These are phyloP conservation scores for Callosobruchus maculatus DNA, from an alignment of 2,888 invertebrate species.

Conservation along the genomic window DNA sequence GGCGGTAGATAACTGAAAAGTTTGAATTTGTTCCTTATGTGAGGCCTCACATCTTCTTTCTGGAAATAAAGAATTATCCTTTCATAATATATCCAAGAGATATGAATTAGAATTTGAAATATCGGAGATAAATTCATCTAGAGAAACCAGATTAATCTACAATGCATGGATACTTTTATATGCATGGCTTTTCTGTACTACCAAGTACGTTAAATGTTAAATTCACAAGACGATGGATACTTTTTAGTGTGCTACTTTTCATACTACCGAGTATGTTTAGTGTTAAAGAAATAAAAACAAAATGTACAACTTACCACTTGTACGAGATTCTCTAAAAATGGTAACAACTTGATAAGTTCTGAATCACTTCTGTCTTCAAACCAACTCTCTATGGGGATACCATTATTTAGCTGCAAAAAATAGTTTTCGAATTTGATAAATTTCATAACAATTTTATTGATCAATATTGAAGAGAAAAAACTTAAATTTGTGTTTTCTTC, in stretches of 20 bases:
- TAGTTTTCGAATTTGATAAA: no score
- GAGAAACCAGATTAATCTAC: no score
- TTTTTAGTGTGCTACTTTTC: no score
- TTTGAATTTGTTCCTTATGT: slow-evolving; percentile 85
- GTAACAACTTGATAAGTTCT: slow-evolving; percentile 86
- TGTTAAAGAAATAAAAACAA: not conserved
- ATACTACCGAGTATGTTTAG: not conserved
- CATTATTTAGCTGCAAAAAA: slow-evolving; percentile 78
- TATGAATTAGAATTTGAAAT: no score
- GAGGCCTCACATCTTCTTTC: slow-evolving; percentile 90
- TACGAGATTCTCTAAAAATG: slow-evolving; percentile 84
- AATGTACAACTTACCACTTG: slow-evolving; percentile 60
- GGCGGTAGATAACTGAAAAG: slow-evolving; percentile 86
- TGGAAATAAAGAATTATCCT: slow-evolving; percentile 47
- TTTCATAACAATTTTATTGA: no score
- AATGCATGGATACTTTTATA: no score
- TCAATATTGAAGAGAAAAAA: no score
- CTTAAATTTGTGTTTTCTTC: no score
- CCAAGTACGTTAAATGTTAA: no score
- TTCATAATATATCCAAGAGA: not conserved
- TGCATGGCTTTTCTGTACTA: no score
- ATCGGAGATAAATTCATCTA: slow-evolving; percentile 13
- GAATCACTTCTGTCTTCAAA: slow-evolving; percentile 86
- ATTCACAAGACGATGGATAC: no score
- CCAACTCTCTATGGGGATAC: slow-evolving; percentile 97